Conservation (phyloP, 92 coral and sea anemone genomes). For the Actinostola sp. region DNA sequence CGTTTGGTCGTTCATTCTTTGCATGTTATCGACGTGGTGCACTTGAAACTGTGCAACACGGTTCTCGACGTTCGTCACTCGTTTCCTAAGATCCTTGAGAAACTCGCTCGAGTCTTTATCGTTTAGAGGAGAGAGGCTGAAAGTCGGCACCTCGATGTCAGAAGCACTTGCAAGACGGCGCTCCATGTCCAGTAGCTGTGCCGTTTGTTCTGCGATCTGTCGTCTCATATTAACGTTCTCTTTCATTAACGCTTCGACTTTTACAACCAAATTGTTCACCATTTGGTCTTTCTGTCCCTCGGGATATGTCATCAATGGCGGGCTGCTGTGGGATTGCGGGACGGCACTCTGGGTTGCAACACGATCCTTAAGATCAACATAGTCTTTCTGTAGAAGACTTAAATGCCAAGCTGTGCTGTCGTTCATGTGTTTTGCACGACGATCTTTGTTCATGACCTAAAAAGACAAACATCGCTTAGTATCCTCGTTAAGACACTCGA, state of each 20-base stretch:
- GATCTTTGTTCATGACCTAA: slow-evolving; percentile 17
- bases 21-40: slow-evolving; percentile 33
- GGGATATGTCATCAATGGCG: background rate
- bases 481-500: no score
- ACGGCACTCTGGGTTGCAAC: background rate
- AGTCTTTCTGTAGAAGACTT: slow-evolving; percentile 28
- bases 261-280: slow-evolving; percentile 3
- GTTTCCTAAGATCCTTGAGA: slow-evolving; percentile 31
- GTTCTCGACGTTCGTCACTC: slow-evolving; percentile 40
- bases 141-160: background rate
- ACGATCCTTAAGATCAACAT: slow-evolving; percentile 11
- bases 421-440: slow-evolving; percentile 10
- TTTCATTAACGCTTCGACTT: slow-evolving; percentile 10
- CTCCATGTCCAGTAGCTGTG: background rate
- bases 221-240: slow-evolving; percentile 14
- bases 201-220: slow-evolving; percentile 11
- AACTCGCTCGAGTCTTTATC: slow-evolving; percentile 7
- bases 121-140: slow-evolving; percentile 2
- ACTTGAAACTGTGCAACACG: slow-evolving; percentile 42
- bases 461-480: background rate
- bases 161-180: slow-evolving; percentile 6
- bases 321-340: background rate
- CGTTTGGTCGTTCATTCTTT: slow-evolving; percentile 34
- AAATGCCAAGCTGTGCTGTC: slow-evolving; percentile 1
- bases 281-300: slow-evolving; percentile 25